Evolutionary conservation across 2,888 invertebrate species (phyloP).

Genomic region (Nasonovia ribisnigri): DNA sequence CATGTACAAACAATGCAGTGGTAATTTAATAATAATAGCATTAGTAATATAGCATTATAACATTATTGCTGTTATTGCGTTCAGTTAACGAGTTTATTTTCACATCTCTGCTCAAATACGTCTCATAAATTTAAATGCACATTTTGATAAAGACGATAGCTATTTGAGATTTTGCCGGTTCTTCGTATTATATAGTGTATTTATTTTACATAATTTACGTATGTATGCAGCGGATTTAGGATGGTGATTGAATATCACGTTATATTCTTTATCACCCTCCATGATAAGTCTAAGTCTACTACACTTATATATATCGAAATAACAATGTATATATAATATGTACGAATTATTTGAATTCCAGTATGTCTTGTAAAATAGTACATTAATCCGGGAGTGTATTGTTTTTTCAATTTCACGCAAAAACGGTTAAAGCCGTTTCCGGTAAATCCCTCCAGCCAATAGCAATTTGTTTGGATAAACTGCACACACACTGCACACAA

Average conservation of each 20-base stretch:
- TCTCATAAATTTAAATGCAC: neutral
- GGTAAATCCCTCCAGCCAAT: conserved; percentile 7
- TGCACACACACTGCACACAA: too few species aligned
- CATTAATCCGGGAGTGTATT: neutral
- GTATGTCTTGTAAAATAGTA: neutral
- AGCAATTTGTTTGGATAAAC: conserved; percentile 24
- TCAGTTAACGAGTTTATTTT: neutral
- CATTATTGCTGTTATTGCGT: neutral
- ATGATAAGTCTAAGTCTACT: neutral
- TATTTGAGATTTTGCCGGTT: neutral
- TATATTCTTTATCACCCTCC: neutral
- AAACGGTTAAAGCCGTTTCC: conserved; percentile 7
- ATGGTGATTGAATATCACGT: neutral
- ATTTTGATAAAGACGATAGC: neutral
- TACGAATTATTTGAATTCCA: neutral
- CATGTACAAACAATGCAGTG: neutral
- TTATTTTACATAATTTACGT: neutral
- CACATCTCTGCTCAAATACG: neutral
- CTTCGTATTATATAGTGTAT: neutral
- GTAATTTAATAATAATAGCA: neutral
- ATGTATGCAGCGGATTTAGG: neutral
- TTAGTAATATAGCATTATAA: neutral
- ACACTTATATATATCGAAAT: neutral
- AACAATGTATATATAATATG: neutral
- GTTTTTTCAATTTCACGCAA: conserved; percentile 31